Evolutionary conservation across 2,797 vertebrate species (phyloP), one percentile per base, ranked within the genome.

Genomic region (Coregonus sp.): DNA sequence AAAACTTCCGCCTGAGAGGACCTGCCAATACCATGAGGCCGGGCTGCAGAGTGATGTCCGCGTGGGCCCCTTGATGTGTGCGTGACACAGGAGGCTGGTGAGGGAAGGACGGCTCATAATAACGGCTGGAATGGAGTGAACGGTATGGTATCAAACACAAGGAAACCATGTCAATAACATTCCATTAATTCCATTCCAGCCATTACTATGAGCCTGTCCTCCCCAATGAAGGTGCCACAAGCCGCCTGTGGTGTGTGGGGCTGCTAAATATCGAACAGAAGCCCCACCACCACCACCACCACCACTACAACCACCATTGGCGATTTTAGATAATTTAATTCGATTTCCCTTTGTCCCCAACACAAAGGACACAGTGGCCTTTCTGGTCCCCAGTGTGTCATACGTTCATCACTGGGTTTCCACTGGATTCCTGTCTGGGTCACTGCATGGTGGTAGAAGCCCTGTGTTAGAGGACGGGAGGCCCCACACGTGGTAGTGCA

Each of bases 321-420:
- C 76, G 65, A 76, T 74, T 68, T 72, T 61, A 72, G 75, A 81
- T 80, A 77, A 83, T 82, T 75, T 74, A 74, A 83, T 84, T 82
- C 47, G 78, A 82, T 73, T 76, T 85, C 78, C 51, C 77, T 85
- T 84, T 85, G 83, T 77, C 78, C 67, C 67, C 66, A 47, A 75
- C 71, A 81, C 73, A 80, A 86, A 84, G 83, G 77, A 83, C 76
- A 80, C 54, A 78, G 72, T 47, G 72, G 47, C 70, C 54, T 33
- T 74, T 75, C 70, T 50, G 50, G 59, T 63, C 59, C 20, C 2
- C 31, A 33, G 6, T 3, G 59, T 20, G 59, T 25, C 9, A 63
- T 29, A 63, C 40, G 0, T 47, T 47, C 20, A 63, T 25, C 20
- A 79, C 70, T 75, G 20, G 61, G 69, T 35, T 69, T 72, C 14